phyloP scores from a whole-genome alignment of 1,140 invertebrate genomes.

The Pissodes strobi region DNA sequence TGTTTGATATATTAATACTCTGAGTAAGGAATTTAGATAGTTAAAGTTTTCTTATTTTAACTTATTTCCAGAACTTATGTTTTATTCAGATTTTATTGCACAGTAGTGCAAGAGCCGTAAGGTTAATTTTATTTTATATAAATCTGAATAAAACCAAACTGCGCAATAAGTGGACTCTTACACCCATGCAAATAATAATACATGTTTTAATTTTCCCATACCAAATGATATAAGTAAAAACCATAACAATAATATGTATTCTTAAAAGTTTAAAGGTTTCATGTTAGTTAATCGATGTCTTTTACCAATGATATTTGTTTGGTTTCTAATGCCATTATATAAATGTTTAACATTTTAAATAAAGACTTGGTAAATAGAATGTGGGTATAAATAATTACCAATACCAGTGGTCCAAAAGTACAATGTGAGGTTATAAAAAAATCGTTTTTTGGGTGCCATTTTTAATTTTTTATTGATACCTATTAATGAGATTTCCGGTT shows the following conservation, averaged over 20 bases:
- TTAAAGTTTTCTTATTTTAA: background rate
- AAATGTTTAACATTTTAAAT: too few relatives aligned
- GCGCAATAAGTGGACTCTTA: background rate
- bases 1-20: background rate
- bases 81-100: background rate
- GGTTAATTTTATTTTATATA: background rate
- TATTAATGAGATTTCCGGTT: too few relatives aligned
- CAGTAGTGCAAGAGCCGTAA: conserved; percentile 1
- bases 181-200: background rate
- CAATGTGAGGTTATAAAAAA: too few relatives aligned
- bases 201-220: background rate
- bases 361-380: too few relatives aligned
- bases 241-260: background rate
- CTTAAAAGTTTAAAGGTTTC: too few relatives aligned
- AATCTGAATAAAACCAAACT: conserved; percentile 6
- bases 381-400: too few relatives aligned
- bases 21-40: background rate
- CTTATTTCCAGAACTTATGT: background rate
- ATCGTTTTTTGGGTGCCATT: too few relatives aligned
- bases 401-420: too few relatives aligned
- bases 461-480: too few relatives aligned
- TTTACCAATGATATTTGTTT: too few relatives aligned
- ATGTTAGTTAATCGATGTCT: too few relatives aligned
- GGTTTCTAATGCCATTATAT: too few relatives aligned
- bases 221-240: background rate